Percentiles rank a stretch among this genome's conserved stretches.
Evolutionary conservation across 2,888 invertebrate species (phyloP).

Genomic region (Byasa hedistus): DNA sequence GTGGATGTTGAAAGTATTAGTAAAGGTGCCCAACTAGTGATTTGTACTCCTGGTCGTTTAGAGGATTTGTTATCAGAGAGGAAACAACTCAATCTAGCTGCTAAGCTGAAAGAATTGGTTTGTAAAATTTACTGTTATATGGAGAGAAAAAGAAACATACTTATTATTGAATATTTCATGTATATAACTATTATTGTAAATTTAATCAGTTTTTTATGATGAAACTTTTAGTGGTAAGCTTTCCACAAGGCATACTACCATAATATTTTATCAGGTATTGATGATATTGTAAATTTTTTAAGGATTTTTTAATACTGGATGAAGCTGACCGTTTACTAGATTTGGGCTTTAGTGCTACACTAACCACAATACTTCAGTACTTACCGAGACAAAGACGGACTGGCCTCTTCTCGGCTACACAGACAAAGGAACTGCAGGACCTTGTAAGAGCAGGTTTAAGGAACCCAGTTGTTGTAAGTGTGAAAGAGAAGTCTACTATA

Average conservation of each 20-base stretch:
- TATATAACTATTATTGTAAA: background rate
- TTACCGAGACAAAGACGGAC: slow-evolving; percentile 96
- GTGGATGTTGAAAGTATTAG: slow-evolving; percentile 85
- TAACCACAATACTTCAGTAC: slow-evolving; percentile 93
- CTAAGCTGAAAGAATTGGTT: slow-evolving; percentile 88
- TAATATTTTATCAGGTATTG: too few relatives aligned
- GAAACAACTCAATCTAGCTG: slow-evolving; percentile 84
- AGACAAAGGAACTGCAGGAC: slow-evolving; percentile 95
- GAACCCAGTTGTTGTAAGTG: slow-evolving; percentile 94
- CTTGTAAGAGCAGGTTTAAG: slow-evolving; percentile 95
- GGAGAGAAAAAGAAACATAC: background rate
- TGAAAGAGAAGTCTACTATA: slow-evolving; percentile 90
- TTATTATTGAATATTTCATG: background rate
- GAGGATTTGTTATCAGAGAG: slow-evolving; percentile 90
- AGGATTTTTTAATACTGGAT: slow-evolving; percentile 96
- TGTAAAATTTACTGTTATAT: slow-evolving; percentile 39
- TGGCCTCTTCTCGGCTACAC: slow-evolving; percentile 99
- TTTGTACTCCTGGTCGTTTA: slow-evolving; percentile 96
- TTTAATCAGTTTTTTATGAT: too few relatives aligned
- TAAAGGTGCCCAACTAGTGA: slow-evolving; percentile 90
- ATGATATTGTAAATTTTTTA: slow-evolving; percentile 36
- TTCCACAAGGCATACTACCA: too few relatives aligned
- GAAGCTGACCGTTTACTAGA: slow-evolving; percentile 98
- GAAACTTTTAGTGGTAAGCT: too few relatives aligned
- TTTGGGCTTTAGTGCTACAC: slow-evolving; percentile 91